phyloP scores from a whole-genome alignment of 2,113 vertebrate species.

The Poicephalus meyeri region DNA sequence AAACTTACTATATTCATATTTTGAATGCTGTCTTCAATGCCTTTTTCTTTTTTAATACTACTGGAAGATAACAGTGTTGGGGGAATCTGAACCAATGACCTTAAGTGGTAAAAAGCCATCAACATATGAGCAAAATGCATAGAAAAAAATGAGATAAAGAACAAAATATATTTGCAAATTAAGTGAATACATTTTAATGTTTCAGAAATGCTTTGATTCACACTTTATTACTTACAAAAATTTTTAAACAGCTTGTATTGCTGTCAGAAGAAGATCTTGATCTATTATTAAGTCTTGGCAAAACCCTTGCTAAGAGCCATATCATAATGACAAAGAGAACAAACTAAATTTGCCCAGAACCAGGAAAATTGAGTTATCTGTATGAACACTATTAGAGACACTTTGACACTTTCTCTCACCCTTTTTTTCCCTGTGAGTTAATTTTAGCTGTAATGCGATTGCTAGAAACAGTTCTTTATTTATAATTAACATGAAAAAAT shows the following conservation, averaged over 20 bases:
- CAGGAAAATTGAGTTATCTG: neutral
- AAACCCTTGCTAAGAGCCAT: neutral
- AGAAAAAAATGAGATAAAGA: neutral
- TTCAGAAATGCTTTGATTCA: neutral
- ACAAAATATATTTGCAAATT: neutral
- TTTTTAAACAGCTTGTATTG: neutral
- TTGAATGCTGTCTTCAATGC: neutral
- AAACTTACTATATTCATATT: no score
- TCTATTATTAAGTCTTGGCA: neutral
- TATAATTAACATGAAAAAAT: slow-evolving; percentile 2
- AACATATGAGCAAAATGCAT: fast-evolving
- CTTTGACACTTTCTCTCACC: neutral
- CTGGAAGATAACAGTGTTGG: neutral
- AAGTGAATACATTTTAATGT: neutral
- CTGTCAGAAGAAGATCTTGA: neutral
- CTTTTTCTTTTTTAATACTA: neutral
- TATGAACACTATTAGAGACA: neutral
- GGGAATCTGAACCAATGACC: neutral
- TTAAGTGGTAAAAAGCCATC: neutral
- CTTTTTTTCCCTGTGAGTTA: neutral
- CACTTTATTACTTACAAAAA: neutral
- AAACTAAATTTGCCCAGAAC: neutral
- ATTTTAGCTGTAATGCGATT: neutral
- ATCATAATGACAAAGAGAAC: neutral
- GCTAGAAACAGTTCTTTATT: neutral